Conservation (phyloP, 2,113 vertebrate genomes). For the Hippoglossus stenolepis region DNA sequence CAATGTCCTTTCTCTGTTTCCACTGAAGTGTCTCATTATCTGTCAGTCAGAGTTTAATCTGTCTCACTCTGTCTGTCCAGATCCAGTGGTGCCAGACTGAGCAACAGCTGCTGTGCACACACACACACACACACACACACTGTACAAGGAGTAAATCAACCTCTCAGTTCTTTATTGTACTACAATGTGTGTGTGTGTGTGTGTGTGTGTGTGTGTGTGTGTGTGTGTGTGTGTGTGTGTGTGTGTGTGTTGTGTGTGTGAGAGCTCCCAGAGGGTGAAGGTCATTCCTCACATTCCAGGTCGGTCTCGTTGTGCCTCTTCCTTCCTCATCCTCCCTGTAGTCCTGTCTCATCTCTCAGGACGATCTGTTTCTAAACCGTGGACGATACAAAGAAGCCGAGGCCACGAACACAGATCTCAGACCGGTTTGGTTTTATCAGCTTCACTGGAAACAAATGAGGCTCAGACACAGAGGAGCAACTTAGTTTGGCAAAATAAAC, state of each 20-base stretch:
- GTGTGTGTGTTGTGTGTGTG: constrained; percentile 25
- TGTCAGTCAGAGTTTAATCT: constrained; percentile 7
- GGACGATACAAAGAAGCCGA: no score
- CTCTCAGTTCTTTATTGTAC: no score
- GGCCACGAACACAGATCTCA: no score
- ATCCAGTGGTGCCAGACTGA: constrained; percentile 17
- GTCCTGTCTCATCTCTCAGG: neutral
- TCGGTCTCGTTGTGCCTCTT: constrained; percentile 14
- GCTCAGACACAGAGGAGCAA: no score
- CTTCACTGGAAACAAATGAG: no score
- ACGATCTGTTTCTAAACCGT: no score
- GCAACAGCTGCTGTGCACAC: constrained; percentile 42
- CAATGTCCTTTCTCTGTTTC: neutral
- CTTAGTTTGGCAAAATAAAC: no score
- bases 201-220: constrained; percentile 20
- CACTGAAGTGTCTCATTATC: constrained; percentile 9
- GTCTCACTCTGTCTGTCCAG: constrained; percentile 25
- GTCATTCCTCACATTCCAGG: constrained; percentile 59
- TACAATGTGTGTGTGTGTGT: constrained; percentile 8
- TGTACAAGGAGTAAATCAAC: neutral
- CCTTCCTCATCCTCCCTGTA: constrained; percentile 6
- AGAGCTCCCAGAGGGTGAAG: constrained; percentile 16
- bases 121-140: constrained; percentile 17
- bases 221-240: constrained; percentile 21
- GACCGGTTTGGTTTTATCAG: no score